Evolutionary conservation across 2,888 invertebrate species (phyloP), one percentile per base, ranked within the genome.

Genomic region (Amphipyra berbera): DNA sequence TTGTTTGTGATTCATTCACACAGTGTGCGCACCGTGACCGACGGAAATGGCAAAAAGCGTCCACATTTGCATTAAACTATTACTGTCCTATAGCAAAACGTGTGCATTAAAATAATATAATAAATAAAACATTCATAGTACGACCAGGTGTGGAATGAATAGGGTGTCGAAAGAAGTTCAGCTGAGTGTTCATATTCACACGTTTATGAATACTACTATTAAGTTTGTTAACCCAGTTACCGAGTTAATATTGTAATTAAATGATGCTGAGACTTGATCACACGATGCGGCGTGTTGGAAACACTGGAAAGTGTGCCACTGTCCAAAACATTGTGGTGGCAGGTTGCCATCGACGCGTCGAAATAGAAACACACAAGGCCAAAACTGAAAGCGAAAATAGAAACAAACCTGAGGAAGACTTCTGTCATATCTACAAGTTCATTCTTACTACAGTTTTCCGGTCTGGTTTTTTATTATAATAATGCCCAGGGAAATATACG

Each of bases 181-280:
- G 82, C 68, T 85, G 82, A 83, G 54, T 63, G 53, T 68, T 84
- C 76, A 84, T 88, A 86, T 93, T 93, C 94, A 85, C 94, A 94
- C 92, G 90, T 88, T 87, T 78, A 84, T 82, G 81, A 84, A 86
- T 82, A 83, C 83, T 81, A 83, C 81, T 83, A 84, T 86, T 83
- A 88, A 90, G 95, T 96, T 89, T 93, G 92, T 95, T 95, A 94
- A 90, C 94, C 94, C 79, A 93, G 90, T 94, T 93, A 90, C 90
- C 88, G 88, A 84, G 84, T 87, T 92, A 86, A 86, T 87, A 86
- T 92, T 88, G 82, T 89, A 90, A 92, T 92, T 89, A 90, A 90
- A 84, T 81, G 84, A 86, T 81, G 82, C 84, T 79, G 83, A 74
- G 79, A 78, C 81, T 79, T 82, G 73, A 86, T 87, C 83, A 84